phyloP scores from a whole-genome alignment of 2,888 invertebrate species.

The Lasioglossum marginatum region DNA sequence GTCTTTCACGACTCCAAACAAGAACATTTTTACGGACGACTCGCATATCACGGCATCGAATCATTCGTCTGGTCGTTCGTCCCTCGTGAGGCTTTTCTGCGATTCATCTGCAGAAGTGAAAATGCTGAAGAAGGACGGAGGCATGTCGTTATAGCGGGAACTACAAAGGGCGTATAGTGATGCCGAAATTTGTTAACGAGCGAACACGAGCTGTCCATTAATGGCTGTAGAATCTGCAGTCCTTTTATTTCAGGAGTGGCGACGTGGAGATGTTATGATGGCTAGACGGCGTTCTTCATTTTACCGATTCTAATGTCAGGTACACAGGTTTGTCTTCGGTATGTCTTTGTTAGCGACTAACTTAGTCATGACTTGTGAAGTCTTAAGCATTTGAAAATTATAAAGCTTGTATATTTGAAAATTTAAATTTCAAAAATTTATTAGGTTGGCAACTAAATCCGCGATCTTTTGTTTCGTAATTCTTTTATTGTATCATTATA shows the following conservation, averaged over 20 bases:
- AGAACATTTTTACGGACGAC: slow-evolving; percentile 76
- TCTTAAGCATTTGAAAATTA: not conserved
- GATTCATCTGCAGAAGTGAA: slow-evolving; percentile 46
- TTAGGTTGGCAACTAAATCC: too few species aligned
- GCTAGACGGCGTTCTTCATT: slow-evolving; percentile 28
- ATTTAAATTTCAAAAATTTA: too few species aligned
- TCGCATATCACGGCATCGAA: slow-evolving; percentile 72
- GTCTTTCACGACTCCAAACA: slow-evolving; percentile 47
- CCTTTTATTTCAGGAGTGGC: slow-evolving; percentile 61
- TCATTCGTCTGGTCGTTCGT: slow-evolving; percentile 61
- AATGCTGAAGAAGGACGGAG: slow-evolving; percentile 44
- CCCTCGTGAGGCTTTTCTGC: slow-evolving; percentile 37
- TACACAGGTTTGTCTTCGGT: not conserved
- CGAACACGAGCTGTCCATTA: slow-evolving; percentile 72
- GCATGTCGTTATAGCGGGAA: slow-evolving; percentile 42
- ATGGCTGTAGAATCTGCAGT: slow-evolving; percentile 62
- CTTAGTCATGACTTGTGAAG: not conserved
- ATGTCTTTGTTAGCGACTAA: not conserved
- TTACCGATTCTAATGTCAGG: not conserved
- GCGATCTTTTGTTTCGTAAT: too few species aligned
- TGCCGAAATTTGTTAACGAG: slow-evolving; percentile 68
- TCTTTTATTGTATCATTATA: too few species aligned
- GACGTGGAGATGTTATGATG: slow-evolving; percentile 54
- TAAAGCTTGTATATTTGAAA: too few species aligned
- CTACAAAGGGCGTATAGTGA: slow-evolving; percentile 43